Evolutionary conservation across 2,113 vertebrate species (phyloP), one percentile per base, ranked within the genome.

Genomic region (Rafetus swinhoei): DNA sequence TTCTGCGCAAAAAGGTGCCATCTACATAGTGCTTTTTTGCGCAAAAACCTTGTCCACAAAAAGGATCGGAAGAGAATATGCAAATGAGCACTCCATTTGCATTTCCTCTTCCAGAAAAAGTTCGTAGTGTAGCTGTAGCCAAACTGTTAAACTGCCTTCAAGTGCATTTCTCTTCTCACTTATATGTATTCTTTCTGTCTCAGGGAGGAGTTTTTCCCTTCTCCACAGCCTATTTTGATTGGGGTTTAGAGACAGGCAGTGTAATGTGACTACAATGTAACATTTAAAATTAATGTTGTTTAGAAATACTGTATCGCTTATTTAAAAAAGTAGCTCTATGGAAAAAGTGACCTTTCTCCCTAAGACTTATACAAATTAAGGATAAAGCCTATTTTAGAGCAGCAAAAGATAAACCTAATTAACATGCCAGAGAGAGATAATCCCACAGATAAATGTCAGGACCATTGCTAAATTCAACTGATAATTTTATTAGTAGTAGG

Each of bases 201-300:
- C 24, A 45, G 6, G 25, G 72, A 76, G 35, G 12, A 45, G 5
- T 45, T 45, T 45, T 6, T 22, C 72, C 72, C n/a, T 45, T 76
- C 8, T 69, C 62, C 13, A 8, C 45, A 76, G 39, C 35, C n/a
- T 45, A 39, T 76, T 76, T 76, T 45, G 6, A 35, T 76, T 39
- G 12, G 45, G 21, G 39, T 22, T 76, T 76, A 76, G 72, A 76
- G 35, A 45, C 72, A 76, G 39, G 3, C 22, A 21, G 39, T 39
- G 9, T 72, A 65, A 76, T 53, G n/a, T 82, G 54, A 86, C 50
- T 62, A 85, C 35, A 96, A 89, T 53, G 81, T 39, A 81, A 65
- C 56, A 88, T 95, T 90, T 56, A 93, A 87, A 90, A 25, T 55
- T 3, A 79, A 74, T 91, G 60, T 62, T 87, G 89, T 89, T 92